Percentiles rank a stretch among this genome's conserved stretches.
phyloP scores from a whole-genome alignment of 2,113 vertebrate genomes.

The Thomomys bottae region DNA sequence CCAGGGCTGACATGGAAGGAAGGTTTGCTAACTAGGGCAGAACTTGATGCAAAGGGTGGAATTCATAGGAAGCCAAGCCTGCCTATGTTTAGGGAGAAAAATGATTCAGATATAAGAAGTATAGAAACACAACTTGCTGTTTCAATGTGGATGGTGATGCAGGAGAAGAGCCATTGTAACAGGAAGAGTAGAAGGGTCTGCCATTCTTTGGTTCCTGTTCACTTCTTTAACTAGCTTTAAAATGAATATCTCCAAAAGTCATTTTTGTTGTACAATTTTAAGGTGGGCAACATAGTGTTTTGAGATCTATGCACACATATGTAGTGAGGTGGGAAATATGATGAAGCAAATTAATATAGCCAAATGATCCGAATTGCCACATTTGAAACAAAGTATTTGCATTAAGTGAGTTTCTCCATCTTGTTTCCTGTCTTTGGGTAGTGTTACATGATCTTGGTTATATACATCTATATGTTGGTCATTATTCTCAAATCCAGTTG shows the following conservation, averaged over 20 bases:
- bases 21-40: conserved; percentile 62
- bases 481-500: background rate
- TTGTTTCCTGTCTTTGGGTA: conserved; percentile 12
- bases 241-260: background rate
- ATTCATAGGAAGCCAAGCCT: conserved; percentile 13
- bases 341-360: background rate
- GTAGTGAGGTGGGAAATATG: background rate
- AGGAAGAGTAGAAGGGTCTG: background rate
- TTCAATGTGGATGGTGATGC: background rate
- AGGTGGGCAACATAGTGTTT: background rate
- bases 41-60: conserved; percentile 41
- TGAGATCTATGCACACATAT: background rate
- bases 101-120: conserved; percentile 42
- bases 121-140: background rate
- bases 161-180: background rate
- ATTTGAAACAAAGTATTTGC: conserved; percentile 5
- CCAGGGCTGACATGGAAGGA: conserved; percentile 53
- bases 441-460: background rate
- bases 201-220: background rate
- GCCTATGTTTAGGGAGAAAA: conserved; percentile 54
- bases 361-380: background rate
- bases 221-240: conserved; percentile 18
- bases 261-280: background rate
- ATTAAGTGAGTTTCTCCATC: background rate
- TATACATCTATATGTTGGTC: background rate